A percentile compares a stretch with the other conserved stretches of the same genome.
These are phyloP conservation scores for Myiotriccus ornatus DNA, from an alignment of 2,797 vertebrate species.

Conservation along the genomic window DNA sequence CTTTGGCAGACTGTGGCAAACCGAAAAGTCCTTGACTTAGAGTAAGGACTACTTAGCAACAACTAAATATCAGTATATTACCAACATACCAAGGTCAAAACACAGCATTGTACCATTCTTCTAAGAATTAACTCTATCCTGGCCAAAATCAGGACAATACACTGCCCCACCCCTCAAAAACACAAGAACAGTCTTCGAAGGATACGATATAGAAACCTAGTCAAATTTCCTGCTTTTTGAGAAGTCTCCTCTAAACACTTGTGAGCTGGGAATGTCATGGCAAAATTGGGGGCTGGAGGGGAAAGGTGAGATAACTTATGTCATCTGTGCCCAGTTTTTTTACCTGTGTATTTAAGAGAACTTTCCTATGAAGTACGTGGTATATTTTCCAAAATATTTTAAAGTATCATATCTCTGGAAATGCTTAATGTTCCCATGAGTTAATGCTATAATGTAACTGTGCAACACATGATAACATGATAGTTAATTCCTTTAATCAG, in stretches of 20 bases:
- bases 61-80: background rate
- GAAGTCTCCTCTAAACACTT: background rate
- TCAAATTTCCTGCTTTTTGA: background rate
- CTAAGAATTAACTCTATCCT: background rate
- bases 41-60: background rate
- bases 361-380: background rate
- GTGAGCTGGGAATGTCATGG: accelerated
- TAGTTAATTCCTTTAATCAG: background rate
- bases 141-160: background rate
- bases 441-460: background rate
- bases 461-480: accelerated
- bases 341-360: background rate
- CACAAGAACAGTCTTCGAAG: background rate
- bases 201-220: background rate
- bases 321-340: background rate
- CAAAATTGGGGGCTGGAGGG: background rate
- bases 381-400: background rate
- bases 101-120: no score
- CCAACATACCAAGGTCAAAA: no score
- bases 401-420: background rate
- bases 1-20: background rate
- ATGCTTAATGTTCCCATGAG: background rate
- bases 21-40: background rate
- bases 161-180: accelerated
- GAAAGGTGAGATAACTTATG: background rate